A percentile compares a stretch with the other conserved stretches of the same genome.
phyloP scores from a whole-genome alignment of 1,140 invertebrate genomes.

The Drosophila nigrodunni region DNA sequence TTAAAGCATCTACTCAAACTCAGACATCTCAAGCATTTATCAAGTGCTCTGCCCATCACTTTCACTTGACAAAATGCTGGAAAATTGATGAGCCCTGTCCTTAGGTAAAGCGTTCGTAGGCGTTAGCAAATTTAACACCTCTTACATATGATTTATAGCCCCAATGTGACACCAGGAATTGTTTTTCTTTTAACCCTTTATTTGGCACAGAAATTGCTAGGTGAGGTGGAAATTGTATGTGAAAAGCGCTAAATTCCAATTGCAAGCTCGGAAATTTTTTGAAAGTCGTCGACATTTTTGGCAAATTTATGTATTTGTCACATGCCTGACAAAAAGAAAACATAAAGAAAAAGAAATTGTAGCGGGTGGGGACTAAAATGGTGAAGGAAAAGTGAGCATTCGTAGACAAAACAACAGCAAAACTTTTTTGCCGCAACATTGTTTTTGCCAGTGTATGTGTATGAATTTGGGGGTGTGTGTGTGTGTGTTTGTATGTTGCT shows the following conservation, averaged over 20 bases:
- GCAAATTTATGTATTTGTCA: constrained; percentile 84
- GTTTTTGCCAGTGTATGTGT: constrained; percentile 52
- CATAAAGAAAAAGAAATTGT: constrained; percentile 1
- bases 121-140: constrained; percentile 39
- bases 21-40: background rate
- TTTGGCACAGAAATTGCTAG: constrained; percentile 33
- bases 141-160: constrained; percentile 67
- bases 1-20: background rate
- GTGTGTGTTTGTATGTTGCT: constrained; percentile 18
- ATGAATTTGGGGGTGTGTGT: constrained; percentile 1
- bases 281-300: constrained; percentile 83
- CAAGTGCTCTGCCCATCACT: constrained; percentile 12
- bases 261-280: constrained; percentile 77
- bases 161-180: constrained; percentile 50
- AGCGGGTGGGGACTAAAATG: background rate
- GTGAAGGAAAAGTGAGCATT: constrained; percentile 13
- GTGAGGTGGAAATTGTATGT: constrained; percentile 18
- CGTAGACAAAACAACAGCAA: constrained; percentile 51
- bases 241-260: constrained; percentile 73
- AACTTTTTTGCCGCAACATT: constrained; percentile 74
- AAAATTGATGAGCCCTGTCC: constrained; percentile 63
- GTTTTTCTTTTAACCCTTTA: constrained; percentile 10
- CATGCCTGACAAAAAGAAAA: constrained; percentile 58
- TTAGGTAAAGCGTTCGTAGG: constrained; percentile 13
- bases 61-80: constrained; percentile 26